phyloP scores from a whole-genome alignment of 2,113 vertebrate species.

The Pogona vitticeps region DNA sequence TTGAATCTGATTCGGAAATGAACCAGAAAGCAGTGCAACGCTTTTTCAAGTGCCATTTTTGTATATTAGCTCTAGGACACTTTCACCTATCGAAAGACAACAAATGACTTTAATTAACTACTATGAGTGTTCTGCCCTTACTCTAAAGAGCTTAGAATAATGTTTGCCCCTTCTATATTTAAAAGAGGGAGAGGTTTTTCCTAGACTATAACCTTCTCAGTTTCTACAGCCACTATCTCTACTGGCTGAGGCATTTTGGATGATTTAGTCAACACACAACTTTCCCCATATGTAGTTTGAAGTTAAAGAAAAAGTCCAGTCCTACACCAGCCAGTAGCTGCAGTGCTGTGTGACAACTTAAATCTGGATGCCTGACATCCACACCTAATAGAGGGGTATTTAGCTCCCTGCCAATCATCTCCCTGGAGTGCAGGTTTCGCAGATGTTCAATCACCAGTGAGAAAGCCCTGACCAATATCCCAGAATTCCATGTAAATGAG shows the following conservation, averaged over 20 bases:
- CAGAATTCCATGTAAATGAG: not conserved
- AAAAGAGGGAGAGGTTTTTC: too few species aligned
- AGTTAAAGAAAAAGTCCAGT: not conserved
- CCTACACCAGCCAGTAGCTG: not conserved
- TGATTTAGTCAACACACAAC: too few species aligned
- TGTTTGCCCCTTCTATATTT: not conserved
- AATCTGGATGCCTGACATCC: not conserved
- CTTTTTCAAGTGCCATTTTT: not conserved
- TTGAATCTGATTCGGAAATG: too few species aligned
- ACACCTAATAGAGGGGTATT: not conserved
- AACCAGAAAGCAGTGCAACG: too few species aligned
- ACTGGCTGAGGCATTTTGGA: too few species aligned
- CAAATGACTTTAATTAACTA: not conserved
- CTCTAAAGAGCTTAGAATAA: not conserved
- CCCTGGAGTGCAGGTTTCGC: not conserved
- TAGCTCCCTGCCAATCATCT: not conserved
- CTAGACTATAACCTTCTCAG: too few species aligned
- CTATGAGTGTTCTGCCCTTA: not conserved
- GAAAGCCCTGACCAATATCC: not conserved
- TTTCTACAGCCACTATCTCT: too few species aligned
- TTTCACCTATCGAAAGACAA: not conserved
- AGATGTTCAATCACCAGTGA: not conserved
- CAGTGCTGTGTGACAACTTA: not conserved
- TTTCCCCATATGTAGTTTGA: too few species aligned
- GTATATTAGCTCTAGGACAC: not conserved